These are phyloP conservation scores for Alviniconcha strummeri DNA, from an alignment of 2,888 invertebrate genomes.

Conservation along the genomic window DNA sequence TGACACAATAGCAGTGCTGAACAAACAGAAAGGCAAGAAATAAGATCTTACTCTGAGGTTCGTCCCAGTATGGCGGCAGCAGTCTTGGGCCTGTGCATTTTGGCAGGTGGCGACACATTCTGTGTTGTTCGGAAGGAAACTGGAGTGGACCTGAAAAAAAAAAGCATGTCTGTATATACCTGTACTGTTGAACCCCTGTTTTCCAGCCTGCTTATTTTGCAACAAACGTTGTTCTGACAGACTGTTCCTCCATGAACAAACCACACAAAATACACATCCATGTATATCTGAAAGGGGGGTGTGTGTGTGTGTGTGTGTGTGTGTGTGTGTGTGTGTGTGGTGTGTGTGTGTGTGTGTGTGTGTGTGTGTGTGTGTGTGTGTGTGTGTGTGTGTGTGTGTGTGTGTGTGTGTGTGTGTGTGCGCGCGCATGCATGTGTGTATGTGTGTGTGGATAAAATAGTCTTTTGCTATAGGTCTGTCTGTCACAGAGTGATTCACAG, in stretches of 20 bases:
- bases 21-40: too few relatives aligned
- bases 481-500: too few relatives aligned
- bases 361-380: background rate
- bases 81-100: constrained; percentile 38
- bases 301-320: too few relatives aligned
- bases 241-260: too few relatives aligned
- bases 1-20: too few relatives aligned
- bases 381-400: background rate
- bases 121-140: constrained; percentile 13
- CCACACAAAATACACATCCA: too few relatives aligned
- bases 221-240: too few relatives aligned
- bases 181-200: too few relatives aligned
- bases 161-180: background rate
- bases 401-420: too few relatives aligned
- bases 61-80: constrained; percentile 35
- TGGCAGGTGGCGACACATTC: constrained; percentile 10
- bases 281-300: background rate
- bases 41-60: constrained; percentile 31
- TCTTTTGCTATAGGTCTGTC: too few relatives aligned
- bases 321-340: background rate
- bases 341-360: background rate
- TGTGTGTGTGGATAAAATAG: background rate
- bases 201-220: too few relatives aligned
- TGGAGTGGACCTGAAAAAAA: constrained; percentile 37
- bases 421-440: background rate